These are phyloP conservation scores for Podarcis siculus DNA, from an alignment of 2,797 vertebrate genomes.

Conservation along the genomic window DNA sequence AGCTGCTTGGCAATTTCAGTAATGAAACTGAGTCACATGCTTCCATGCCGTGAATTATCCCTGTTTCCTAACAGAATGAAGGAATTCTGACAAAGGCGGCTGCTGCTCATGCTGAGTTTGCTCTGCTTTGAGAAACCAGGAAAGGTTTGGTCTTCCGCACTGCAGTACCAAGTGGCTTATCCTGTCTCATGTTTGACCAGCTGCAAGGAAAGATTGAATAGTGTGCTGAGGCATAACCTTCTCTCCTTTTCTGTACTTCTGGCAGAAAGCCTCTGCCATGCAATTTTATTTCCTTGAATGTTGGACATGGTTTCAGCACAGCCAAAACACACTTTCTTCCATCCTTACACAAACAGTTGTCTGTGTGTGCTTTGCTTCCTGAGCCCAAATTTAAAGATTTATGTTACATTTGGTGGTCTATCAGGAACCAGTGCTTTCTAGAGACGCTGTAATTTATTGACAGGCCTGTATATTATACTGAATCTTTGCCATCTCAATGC, in stretches of 20 bases:
- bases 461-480: not conserved
- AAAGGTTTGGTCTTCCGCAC: not conserved
- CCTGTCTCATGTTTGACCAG: not conserved
- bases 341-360: not conserved
- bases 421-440: not conserved
- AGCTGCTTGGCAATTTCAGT: not conserved
- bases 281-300: not conserved
- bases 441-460: not conserved
- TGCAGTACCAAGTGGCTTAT: accelerated
- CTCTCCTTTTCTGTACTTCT: not conserved
- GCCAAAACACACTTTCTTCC: not conserved
- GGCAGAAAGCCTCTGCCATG: accelerated
- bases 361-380: not conserved
- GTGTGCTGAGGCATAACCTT: not conserved
- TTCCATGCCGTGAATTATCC: slow-evolving; percentile 24
- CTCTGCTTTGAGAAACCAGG: slow-evolving; percentile 24
- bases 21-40: not conserved
- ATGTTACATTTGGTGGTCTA: not conserved
- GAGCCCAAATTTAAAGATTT: slow-evolving; percentile 4
- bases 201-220: not conserved
- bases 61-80: slow-evolving; percentile 3
- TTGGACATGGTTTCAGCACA: not conserved
- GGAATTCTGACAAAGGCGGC: not conserved
- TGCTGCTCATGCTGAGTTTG: not conserved
- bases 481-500: slow-evolving; percentile 27